These are phyloP conservation scores for Alectoris magna DNA, from an alignment of 2,797 vertebrate species.

Conservation along the genomic window DNA sequence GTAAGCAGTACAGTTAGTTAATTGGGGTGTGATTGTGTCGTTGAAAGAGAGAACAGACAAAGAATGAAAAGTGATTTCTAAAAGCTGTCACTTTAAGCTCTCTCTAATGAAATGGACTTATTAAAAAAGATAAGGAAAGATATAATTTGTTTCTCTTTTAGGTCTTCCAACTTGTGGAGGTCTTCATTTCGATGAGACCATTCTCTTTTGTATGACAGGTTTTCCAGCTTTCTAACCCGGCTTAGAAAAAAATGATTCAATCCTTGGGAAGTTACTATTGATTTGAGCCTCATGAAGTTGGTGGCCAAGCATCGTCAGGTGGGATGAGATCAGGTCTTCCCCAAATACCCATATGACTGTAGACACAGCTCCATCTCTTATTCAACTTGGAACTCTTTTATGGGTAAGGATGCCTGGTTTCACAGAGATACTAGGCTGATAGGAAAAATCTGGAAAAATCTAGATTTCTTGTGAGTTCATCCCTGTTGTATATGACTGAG, in stretches of 20 bases:
- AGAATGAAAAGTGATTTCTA: constrained; percentile 44
- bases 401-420: not conserved
- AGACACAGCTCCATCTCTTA: not conserved
- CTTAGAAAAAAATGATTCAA: constrained; percentile 16
- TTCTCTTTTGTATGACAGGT: constrained; percentile 11
- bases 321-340: constrained; percentile 24
- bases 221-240: constrained; percentile 47
- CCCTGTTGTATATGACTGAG: not conserved
- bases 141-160: constrained; percentile 28
- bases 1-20: constrained; percentile 49
- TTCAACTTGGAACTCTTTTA: not conserved
- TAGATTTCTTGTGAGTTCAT: not conserved
- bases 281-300: not conserved
- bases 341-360: not conserved
- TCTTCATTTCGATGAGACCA: constrained; percentile 3
- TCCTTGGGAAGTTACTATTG: constrained; percentile 41
- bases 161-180: constrained; percentile 21
- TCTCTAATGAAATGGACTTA: constrained; percentile 17
- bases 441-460: not conserved
- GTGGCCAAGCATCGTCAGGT: not conserved
- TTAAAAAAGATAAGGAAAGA: constrained; percentile 7
- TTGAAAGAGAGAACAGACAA: constrained; percentile 26
- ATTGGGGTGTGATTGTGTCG: constrained; percentile 43
- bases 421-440: not conserved
- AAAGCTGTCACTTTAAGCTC: constrained; percentile 48